phyloP scores from a whole-genome alignment of 92 coral and sea anemone species.

The Actinostola sp. region DNA sequence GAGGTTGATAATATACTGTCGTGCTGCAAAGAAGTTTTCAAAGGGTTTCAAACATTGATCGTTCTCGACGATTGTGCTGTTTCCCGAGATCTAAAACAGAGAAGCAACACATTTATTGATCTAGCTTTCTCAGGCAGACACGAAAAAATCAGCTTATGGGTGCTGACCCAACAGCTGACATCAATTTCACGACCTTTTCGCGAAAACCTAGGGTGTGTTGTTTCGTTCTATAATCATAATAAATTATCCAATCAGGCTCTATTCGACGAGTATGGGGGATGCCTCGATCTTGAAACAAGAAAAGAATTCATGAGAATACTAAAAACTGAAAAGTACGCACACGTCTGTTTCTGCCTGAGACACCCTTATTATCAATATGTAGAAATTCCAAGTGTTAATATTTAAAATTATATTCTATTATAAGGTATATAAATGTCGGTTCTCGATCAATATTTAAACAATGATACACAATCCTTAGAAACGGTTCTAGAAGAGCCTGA shows the following conservation, averaged over 20 bases:
- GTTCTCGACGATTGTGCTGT: no score
- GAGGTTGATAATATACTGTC: conserved; percentile 21
- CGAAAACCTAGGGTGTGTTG: no score
- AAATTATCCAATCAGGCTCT: conserved; percentile 26
- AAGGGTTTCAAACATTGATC: conserved; percentile 23
- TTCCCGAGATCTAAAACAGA: conserved; percentile 32
- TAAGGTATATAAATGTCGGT: not conserved
- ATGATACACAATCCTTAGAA: not conserved
- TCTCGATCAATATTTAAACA: conserved; percentile 17
- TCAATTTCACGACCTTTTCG: conserved; percentile 32
- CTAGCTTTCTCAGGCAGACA: conserved; percentile 26
- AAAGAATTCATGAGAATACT: conserved; percentile 26
- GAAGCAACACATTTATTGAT: conserved; percentile 21
- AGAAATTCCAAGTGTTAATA: conserved; percentile 47
- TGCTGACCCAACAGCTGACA: conserved; percentile 39
- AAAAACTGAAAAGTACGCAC: conserved; percentile 25
- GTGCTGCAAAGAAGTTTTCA: conserved; percentile 2
- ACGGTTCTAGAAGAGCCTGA: no score
- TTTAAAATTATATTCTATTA: not conserved
- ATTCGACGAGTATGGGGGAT: conserved; percentile 55
- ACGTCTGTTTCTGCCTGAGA: no score
- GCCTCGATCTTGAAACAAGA: conserved; percentile 24
- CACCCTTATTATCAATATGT: conserved; percentile 30
- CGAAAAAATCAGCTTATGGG: conserved; percentile 13
- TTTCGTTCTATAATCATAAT: no score